Conservation (phyloP, 2,113 vertebrate species). For the Pollimyrus isidori region DNA sequence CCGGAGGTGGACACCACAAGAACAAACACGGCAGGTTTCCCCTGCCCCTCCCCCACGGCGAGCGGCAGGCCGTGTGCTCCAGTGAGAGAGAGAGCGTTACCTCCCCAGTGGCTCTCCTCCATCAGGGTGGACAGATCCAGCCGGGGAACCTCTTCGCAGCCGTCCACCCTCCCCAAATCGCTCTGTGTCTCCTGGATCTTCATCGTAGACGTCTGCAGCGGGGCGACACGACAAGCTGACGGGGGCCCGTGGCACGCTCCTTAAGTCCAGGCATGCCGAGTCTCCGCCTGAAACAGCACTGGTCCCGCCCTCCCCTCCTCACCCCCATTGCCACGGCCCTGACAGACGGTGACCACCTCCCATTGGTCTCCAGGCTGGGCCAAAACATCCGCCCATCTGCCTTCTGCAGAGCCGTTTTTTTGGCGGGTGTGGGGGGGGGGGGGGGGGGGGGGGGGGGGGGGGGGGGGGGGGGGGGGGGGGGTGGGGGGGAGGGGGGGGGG, state of each 20-base stretch:
- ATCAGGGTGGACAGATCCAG: slow-evolving; percentile 79
- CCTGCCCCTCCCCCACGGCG: neutral
- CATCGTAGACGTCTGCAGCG: slow-evolving; percentile 75
- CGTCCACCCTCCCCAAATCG: slow-evolving; percentile 64
- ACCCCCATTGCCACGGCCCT: neutral
- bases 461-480: too few relatives aligned
- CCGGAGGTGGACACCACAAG: neutral
- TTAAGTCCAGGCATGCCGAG: slow-evolving; percentile 53
- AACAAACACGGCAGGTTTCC: neutral
- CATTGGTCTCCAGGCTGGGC: slow-evolving; percentile 49
- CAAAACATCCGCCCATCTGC: slow-evolving; percentile 61
- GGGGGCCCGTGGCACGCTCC: slow-evolving; percentile 39
- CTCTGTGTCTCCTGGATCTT: slow-evolving; percentile 87
- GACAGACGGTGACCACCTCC: slow-evolving; percentile 32
- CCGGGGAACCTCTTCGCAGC: slow-evolving; percentile 71
- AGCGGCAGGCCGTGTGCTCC: slow-evolving; percentile 41
- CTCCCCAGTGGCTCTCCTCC: slow-evolving; percentile 82
- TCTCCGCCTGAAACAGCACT: slow-evolving; percentile 42
- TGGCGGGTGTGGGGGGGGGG: too few relatives aligned
- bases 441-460: too few relatives aligned
- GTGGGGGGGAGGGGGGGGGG: too few relatives aligned
- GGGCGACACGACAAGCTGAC: slow-evolving; percentile 48
- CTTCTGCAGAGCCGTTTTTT: slow-evolving; percentile 44
- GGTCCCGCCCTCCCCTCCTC: slow-evolving; percentile 46
- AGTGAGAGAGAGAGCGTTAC: slow-evolving; percentile 49